Percentiles rank a stretch among this genome's conserved stretches.
These are phyloP conservation scores for Rhinichthys osculus DNA, from an alignment of 2,797 vertebrate species.

Conservation along the genomic window DNA sequence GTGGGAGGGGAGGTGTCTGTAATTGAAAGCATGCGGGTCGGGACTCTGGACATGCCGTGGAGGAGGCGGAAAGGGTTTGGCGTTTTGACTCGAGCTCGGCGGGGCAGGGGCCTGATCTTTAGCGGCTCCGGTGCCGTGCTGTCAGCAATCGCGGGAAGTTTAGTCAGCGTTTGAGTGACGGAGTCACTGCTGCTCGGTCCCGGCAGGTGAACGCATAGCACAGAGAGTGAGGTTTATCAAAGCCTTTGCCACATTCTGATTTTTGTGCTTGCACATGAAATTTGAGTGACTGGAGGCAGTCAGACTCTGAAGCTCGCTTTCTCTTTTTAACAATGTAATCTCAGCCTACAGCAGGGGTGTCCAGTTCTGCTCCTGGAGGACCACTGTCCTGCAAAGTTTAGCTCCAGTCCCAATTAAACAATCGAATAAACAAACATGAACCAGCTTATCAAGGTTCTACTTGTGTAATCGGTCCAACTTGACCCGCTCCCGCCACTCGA, in stretches of 20 bases:
- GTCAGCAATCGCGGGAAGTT: constrained; percentile 39
- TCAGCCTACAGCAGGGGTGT: background rate
- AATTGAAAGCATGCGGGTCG: constrained; percentile 45
- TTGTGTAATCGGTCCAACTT: no score
- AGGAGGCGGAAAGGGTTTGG: constrained; percentile 28
- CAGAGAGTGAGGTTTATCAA: constrained; percentile 17
- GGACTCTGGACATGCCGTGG: constrained; percentile 14
- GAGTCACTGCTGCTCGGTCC: constrained; percentile 34
- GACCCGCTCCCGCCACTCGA: no score
- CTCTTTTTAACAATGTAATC: background rate
- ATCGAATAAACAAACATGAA: background rate
- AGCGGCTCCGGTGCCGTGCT: constrained; percentile 1
- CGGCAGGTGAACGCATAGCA: constrained; percentile 23
- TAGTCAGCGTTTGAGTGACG: constrained; percentile 42
- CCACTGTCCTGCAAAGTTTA: background rate
- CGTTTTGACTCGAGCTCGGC: constrained; percentile 22
- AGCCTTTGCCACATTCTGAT: background rate
- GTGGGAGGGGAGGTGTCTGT: constrained; percentile 31
- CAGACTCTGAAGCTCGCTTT: background rate
- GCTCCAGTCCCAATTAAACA: background rate
- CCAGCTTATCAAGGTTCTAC: background rate
- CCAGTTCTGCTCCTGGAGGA: background rate
- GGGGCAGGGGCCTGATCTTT: constrained; percentile 35
- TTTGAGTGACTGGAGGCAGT: background rate
- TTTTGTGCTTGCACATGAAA: background rate